Evolutionary conservation across 2,888 invertebrate species (phyloP).

Genomic region (Cryptosula pallasiana): DNA sequence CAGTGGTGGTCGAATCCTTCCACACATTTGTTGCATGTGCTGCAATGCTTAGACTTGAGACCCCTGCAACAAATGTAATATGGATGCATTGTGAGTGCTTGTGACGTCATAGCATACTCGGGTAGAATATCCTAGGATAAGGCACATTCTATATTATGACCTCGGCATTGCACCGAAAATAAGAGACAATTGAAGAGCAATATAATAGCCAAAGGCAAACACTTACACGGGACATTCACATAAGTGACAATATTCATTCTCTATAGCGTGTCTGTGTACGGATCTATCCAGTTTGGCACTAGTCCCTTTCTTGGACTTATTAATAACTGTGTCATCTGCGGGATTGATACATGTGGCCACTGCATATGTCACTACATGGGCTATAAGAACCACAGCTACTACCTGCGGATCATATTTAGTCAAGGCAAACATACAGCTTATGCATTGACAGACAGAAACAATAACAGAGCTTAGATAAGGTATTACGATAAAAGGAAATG

Average conservation of each 20-base stretch:
- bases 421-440: not conserved
- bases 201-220: not conserved
- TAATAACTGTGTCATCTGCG: slow-evolving; percentile 69
- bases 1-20: slow-evolving; percentile 93
- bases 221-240: slow-evolving; percentile 64
- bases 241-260: slow-evolving; percentile 86
- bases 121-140: too few relatives aligned
- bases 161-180: too few relatives aligned
- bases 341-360: slow-evolving; percentile 80
- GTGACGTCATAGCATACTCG: too few relatives aligned
- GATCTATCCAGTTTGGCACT: slow-evolving; percentile 70
- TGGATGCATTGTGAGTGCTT: too few relatives aligned
- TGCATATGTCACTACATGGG: slow-evolving; percentile 71
- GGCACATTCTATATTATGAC: too few relatives aligned
- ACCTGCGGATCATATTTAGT: slow-evolving; percentile 34
- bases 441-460: not conserved
- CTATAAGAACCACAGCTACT: slow-evolving; percentile 62
- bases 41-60: slow-evolving; percentile 74
- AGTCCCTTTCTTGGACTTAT: slow-evolving; percentile 44
- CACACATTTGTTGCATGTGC: slow-evolving; percentile 94
- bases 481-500: too few relatives aligned
- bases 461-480: not conserved
- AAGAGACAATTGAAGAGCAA: slow-evolving; percentile 30
- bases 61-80: slow-evolving; percentile 44
- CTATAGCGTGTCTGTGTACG: slow-evolving; percentile 87